phyloP scores from a whole-genome alignment of 92 coral and sea anemone species.

The Isaurus tuberculatus region DNA sequence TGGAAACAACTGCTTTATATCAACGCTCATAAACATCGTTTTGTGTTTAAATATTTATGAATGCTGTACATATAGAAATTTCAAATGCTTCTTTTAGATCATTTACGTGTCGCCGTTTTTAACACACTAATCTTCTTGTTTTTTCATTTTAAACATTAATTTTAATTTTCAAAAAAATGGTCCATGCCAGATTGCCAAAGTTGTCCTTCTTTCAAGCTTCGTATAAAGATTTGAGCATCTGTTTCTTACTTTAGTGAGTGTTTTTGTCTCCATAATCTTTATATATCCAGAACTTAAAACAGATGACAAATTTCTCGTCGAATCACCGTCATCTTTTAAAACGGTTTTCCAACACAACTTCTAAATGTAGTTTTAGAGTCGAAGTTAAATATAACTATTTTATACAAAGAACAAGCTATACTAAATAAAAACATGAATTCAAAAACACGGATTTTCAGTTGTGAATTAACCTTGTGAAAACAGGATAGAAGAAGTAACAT shows the following conservation, averaged over 20 bases:
- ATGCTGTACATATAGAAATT: not conserved
- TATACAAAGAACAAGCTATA: slow-evolving; percentile 3
- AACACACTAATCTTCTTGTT: no score
- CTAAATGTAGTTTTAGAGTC: not conserved
- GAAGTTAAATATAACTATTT: not conserved
- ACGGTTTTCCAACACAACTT: not conserved
- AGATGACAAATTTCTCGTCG: no score
- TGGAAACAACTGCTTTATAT: not conserved
- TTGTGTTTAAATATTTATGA: not conserved
- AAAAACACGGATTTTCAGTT: not conserved
- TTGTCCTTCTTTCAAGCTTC: not conserved
- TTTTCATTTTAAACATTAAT: not conserved
- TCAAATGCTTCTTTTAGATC: not conserved
- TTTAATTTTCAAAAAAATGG: not conserved
- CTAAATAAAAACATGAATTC: not conserved
- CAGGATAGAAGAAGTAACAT: not conserved
- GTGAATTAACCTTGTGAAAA: not conserved
- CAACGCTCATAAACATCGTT: not conserved
- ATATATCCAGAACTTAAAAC: not conserved
- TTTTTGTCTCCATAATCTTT: not conserved
- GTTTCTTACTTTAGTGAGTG: slow-evolving; percentile 2
- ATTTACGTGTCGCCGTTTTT: no score
- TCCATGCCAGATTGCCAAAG: not conserved
- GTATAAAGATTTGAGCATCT: not conserved
- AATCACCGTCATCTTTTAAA: not conserved